These are phyloP conservation scores for Oncorhynchus mykiss DNA, from an alignment of 2,113 vertebrate species.

Conservation along the genomic window DNA sequence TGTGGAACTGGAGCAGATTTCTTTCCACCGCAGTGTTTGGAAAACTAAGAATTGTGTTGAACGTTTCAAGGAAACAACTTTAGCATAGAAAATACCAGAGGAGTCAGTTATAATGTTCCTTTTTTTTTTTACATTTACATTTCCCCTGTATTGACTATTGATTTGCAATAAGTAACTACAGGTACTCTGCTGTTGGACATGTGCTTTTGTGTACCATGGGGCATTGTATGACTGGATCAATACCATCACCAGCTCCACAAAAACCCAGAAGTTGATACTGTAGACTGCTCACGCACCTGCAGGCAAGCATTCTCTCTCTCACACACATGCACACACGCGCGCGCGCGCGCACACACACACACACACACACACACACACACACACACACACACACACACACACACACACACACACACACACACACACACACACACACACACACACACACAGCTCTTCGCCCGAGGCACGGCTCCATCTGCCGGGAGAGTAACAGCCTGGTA, in stretches of 20 bases:
- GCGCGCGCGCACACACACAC: neutral
- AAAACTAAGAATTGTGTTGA: too few species aligned
- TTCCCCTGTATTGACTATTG: too few species aligned
- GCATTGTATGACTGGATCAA: neutral
- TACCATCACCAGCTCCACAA: neutral
- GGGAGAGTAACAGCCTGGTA: conserved; percentile 22
- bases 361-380: neutral
- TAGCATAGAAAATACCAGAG: too few species aligned
- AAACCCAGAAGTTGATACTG: neutral
- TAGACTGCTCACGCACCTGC: neutral
- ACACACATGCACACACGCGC: neutral
- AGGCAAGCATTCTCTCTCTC: neutral
- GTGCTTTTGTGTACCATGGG: too few species aligned
- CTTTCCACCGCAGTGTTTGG: neutral
- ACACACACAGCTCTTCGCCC: neutral
- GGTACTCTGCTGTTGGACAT: too few species aligned
- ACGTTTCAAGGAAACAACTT: too few species aligned
- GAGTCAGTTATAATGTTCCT: too few species aligned
- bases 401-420: neutral
- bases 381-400: neutral
- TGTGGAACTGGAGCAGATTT: neutral
- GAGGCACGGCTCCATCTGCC: conserved; percentile 59
- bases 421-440: neutral
- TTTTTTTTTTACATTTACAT: too few species aligned
- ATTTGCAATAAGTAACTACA: neutral